These are phyloP conservation scores for Ramazzottius varieornatus DNA, from an alignment of 2,888 invertebrate genomes.

Conservation along the genomic window DNA sequence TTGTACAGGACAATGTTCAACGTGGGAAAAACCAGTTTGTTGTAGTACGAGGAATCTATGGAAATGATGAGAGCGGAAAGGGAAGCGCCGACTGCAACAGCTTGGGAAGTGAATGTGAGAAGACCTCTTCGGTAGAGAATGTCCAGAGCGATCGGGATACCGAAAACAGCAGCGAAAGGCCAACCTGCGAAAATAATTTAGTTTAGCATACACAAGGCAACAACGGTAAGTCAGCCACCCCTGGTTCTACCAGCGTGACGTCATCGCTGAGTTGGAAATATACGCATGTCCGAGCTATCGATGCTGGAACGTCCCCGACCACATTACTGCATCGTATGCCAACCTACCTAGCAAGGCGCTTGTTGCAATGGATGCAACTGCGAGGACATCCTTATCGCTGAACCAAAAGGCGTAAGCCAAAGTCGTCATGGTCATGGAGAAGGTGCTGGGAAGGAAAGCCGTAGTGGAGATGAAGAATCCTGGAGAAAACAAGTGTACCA, in stretches of 20 bases:
- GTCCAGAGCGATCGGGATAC: constrained; percentile 25
- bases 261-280: too few relatives aligned
- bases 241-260: too few relatives aligned
- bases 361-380: constrained; percentile 54
- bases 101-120: constrained; percentile 9
- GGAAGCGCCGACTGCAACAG: constrained; percentile 10
- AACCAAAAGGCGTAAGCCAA: constrained; percentile 72
- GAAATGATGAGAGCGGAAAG: constrained; percentile 33
- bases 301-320: too few relatives aligned
- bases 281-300: too few relatives aligned
- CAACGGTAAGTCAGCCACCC: too few relatives aligned
- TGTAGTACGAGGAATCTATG: constrained; percentile 67
- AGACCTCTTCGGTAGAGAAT: constrained; percentile 10
- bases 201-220: too few relatives aligned
- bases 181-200: constrained; percentile 38
- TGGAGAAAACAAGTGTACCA: constrained; percentile 51
- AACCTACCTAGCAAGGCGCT: constrained; percentile 34
- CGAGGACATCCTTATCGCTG: constrained; percentile 31
- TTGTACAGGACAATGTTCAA: constrained; percentile 80
- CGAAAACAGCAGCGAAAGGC: constrained; percentile 88
- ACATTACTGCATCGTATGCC: too few relatives aligned
- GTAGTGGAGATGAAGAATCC: constrained; percentile 68
- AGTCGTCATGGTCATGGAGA: constrained; percentile 61
- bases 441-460: constrained; percentile 76
- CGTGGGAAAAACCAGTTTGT: constrained; percentile 60